A percentile compares a stretch with the other conserved stretches of the same genome.
Evolutionary conservation across 2,113 vertebrate genomes (phyloP).

Genomic region (Cacatua alba): DNA sequence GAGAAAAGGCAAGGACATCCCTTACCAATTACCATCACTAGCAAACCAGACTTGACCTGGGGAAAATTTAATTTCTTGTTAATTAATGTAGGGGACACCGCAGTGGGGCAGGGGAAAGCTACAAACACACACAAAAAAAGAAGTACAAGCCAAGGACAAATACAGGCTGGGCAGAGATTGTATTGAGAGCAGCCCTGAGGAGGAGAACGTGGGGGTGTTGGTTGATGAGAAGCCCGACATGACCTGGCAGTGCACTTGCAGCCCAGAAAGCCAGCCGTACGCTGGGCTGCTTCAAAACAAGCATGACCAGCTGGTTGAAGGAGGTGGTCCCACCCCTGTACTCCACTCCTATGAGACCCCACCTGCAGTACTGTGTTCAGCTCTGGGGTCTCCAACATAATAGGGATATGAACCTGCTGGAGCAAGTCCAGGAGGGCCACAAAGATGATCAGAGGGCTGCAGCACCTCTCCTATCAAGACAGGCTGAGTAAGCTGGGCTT

Average conservation of each 20-base stretch:
- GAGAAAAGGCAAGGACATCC: background rate
- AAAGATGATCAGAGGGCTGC: background rate
- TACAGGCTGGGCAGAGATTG: background rate
- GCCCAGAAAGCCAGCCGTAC: background rate
- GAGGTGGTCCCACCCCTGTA: background rate
- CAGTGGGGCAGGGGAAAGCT: background rate
- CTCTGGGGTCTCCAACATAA: background rate
- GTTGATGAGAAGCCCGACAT: background rate
- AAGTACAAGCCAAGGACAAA: background rate
- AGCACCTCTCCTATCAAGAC: background rate
- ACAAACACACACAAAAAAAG: background rate
- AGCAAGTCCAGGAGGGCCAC: background rate
- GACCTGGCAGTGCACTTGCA: background rate
- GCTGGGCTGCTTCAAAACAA: background rate
- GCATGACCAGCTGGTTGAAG: background rate
- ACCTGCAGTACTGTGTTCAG: background rate
- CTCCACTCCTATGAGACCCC: background rate
- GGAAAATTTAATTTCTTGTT: background rate
- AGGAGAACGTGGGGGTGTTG: background rate
- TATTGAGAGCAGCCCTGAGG: background rate
- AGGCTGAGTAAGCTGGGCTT: background rate
- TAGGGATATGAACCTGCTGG: background rate
- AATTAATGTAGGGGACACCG: background rate
- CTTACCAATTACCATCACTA: background rate
- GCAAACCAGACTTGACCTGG: background rate